phyloP scores from a whole-genome alignment of 2,797 vertebrate genomes.

The Crocodylus rhombifer region DNA sequence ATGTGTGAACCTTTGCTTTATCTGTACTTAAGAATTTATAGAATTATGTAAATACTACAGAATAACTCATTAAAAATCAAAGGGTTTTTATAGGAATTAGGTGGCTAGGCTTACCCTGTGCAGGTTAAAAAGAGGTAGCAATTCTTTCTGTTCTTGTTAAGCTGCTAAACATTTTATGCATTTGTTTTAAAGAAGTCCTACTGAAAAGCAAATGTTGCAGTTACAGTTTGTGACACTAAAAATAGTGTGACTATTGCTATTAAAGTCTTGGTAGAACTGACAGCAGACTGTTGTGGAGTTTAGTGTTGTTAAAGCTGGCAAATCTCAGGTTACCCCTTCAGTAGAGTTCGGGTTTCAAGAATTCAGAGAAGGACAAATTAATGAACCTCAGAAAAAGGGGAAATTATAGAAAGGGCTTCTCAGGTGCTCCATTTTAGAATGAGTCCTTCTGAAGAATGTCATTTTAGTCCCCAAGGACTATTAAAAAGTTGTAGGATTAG shows the following conservation, averaged over 20 bases:
- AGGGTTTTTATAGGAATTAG: conserved; percentile 51
- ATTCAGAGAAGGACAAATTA: not conserved
- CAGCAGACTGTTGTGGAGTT: not conserved
- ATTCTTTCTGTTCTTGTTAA: conserved; percentile 41
- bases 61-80: conserved; percentile 67
- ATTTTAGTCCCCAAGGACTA: conserved; percentile 38
- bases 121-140: conserved; percentile 19
- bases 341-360: not conserved
- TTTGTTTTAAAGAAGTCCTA: conserved; percentile 28
- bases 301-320: conserved; percentile 31
- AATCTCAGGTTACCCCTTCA: conserved; percentile 20
- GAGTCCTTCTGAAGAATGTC: not conserved
- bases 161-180: conserved; percentile 11
- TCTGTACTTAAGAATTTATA: conserved; percentile 60
- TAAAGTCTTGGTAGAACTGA: not conserved
- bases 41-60: conserved; percentile 61
- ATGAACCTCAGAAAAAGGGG: not conserved
- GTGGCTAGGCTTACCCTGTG: conserved; percentile 13
- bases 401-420: not conserved
- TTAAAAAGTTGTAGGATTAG: not conserved
- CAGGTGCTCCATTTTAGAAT: not conserved
- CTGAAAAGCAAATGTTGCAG: conserved; percentile 1
- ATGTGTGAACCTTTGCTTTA: conserved; percentile 52
- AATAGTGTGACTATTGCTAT: conserved; percentile 30
- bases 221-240: not conserved